Percentiles rank a stretch among this genome's conserved stretches.
Conservation (phyloP, 1,140 invertebrate genomes). For the Oncopodura yosiiana region DNA sequence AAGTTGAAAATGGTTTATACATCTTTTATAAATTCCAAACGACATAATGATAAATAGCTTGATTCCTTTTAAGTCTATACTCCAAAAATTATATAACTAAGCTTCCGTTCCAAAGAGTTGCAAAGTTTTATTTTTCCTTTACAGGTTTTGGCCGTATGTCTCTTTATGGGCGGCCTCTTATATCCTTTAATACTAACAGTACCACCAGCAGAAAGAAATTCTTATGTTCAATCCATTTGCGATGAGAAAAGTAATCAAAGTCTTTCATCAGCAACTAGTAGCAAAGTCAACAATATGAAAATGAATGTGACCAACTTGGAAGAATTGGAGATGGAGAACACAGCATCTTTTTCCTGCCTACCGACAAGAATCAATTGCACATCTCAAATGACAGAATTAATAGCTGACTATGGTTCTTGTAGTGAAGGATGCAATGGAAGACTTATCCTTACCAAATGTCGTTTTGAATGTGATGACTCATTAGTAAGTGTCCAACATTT, state of each 20-base stretch:
- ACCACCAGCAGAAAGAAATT: conserved; percentile 25
- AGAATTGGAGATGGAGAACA: too few relatives aligned
- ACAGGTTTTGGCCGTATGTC: conserved; percentile 25
- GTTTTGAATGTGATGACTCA: conserved; percentile 4
- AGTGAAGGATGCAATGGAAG: conserved; percentile 23
- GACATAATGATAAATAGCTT: too few relatives aligned
- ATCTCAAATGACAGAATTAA: conserved; percentile 13
- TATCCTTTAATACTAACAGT: conserved; percentile 29
- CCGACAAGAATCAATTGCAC: conserved; percentile 25
- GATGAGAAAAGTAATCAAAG: too few relatives aligned
- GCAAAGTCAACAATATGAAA: too few relatives aligned
- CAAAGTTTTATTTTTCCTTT: conserved; percentile 4
- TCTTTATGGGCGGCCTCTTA: conserved; percentile 26
- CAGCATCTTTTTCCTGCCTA: conserved; percentile 17
- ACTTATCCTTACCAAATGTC: conserved; percentile 28
- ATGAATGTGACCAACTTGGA: too few relatives aligned
- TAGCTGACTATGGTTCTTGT: conserved; percentile 22
- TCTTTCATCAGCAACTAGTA: too few relatives aligned
- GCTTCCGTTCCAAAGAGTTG: background rate
- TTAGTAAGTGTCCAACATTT: too few relatives aligned
- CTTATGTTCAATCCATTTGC: too few relatives aligned
- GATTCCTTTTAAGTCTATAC: too few relatives aligned
- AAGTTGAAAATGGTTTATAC: too few relatives aligned
- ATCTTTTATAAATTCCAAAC: too few relatives aligned
- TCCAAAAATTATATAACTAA: background rate